Base-by-base conservation (phyloP, 2,113 vertebrate genomes). In the Mixornis gularis region DNA sequence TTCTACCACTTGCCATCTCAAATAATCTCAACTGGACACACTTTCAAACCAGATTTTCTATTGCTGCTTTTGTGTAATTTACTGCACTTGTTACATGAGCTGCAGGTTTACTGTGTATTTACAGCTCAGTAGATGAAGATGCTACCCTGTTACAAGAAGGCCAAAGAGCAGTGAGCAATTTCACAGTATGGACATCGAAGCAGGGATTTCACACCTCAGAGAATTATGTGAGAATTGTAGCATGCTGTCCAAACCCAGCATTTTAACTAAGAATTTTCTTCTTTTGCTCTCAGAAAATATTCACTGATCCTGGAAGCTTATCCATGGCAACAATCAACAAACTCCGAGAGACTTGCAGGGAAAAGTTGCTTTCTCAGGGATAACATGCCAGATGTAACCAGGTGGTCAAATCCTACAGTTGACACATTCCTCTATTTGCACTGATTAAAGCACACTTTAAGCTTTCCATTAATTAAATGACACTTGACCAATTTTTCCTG, bases 301-400 rank as follows among this genome's bases (percentile, higher is more conserved):
- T 99, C 86, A 96, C 97, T 3, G 98, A 99, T 66, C 99, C 99
- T 3, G 99, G 99, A 74, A 98, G 98, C 80, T 95, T 99, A 77
- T 97, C 98, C 26, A 98, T 96, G 97, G 71, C 97, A 32, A 98
- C 98, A 27, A 96, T 99, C 74, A 85, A 94, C 85, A 98, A 97
- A 94, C 97, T 99, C 41, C 97, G 99, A 46, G 98, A 98, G 94
- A 97, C 88, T 22, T 98, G 98, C 93, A 96, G 97, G 83, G 96
- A 97, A 8, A 96, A 91, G 80, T 49, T 99, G 55, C 89, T 97
- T 89, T 96, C 96, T 22, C 98, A 98, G 93, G 97, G 98, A 85
- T 97, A 94, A 79, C 9, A 6, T 17, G 8, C n/a, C 56, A n/a
- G 52, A 7, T 27, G 16, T 36, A 34, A 48, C 25, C 26, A 74